Evolutionary conservation across 2,113 vertebrate species (phyloP).

Genomic region (Erythrolamprus reginae): DNA sequence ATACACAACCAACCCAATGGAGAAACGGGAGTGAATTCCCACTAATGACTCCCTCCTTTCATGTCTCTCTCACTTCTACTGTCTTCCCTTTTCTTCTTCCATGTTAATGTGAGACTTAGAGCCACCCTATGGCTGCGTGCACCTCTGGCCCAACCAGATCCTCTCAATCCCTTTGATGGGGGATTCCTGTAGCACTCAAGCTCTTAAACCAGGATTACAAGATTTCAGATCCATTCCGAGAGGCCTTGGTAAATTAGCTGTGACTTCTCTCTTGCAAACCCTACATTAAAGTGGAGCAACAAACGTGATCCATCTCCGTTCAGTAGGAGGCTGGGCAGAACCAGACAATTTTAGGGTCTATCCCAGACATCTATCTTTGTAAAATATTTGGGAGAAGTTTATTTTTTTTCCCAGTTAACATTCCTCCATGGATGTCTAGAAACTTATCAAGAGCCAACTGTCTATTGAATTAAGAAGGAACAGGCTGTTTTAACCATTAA

Average conservation of each 20-base stretch:
- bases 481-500: neutral
- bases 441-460: neutral
- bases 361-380: slow-evolving; percentile 12
- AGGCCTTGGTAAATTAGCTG: neutral
- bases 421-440: neutral
- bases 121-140: too few relatives aligned
- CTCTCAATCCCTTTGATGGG: neutral
- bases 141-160: neutral
- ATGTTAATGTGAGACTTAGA: neutral
- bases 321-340: neutral
- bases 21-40: neutral
- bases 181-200: neutral
- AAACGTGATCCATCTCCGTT: neutral
- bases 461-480: neutral
- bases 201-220: neutral
- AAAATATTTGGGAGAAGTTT: neutral
- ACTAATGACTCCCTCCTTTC: slow-evolving; percentile 2
- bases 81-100: neutral
- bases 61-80: neutral
- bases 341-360: neutral
- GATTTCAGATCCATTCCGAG: neutral
- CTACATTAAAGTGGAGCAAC: neutral
- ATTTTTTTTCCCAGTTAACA: too few relatives aligned
- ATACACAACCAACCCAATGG: neutral
- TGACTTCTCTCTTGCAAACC: neutral